Base-by-base conservation (phyloP, 1,140 invertebrate species). In the Drosophila albomicans region DNA sequence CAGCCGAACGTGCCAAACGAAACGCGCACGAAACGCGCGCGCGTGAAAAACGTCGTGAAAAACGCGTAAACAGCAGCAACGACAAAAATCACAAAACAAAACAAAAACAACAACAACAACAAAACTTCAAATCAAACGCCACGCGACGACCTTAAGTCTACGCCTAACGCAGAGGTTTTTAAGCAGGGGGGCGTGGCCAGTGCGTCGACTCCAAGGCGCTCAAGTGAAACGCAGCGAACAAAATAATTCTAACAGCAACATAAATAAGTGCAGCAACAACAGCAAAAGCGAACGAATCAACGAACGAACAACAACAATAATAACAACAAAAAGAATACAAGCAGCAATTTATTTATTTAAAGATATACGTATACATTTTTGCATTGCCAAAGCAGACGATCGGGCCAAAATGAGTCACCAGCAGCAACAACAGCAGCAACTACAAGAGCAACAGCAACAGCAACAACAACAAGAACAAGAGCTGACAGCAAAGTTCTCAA, bases 91-190 rank as follows among this genome's bases (percentile, higher is more conserved):
- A 66, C 52, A 68, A 78, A 64, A 65, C 79, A 67, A 32, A 52
- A 15, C 25, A 48, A 52, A 72, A 59, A 54, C 30, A 72, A 25
- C 49, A 59, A 54, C 30, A 72, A 25, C 49, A 49, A 38, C 38
- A 63, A 49, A 43, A 72, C 46, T 72, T 71, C 43, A 75, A 58
- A 43, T 16, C 15, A 48, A 65, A 89, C 78, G 81, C 78, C 85
- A 89, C 84, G 84, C 84, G 84, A 87, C 84, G 84, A 87, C 84
- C 84, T 87, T 87, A 87, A 69, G 81, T 81, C 76, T 63, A 74
- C 56, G 65, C 67, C 61, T 52, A 49, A 61, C 70, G 16, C 45
- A 80, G 71, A 78, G 82, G 75, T 64, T 71, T 25, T 52, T 25
- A 45, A 16, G 35, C 7, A 56, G 45, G 71, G 64, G 84, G 82